Evolutionary conservation across 2,113 vertebrate genomes (phyloP), one percentile per base, ranked within the genome.

Genomic region (Gorsachius goisagi): DNA sequence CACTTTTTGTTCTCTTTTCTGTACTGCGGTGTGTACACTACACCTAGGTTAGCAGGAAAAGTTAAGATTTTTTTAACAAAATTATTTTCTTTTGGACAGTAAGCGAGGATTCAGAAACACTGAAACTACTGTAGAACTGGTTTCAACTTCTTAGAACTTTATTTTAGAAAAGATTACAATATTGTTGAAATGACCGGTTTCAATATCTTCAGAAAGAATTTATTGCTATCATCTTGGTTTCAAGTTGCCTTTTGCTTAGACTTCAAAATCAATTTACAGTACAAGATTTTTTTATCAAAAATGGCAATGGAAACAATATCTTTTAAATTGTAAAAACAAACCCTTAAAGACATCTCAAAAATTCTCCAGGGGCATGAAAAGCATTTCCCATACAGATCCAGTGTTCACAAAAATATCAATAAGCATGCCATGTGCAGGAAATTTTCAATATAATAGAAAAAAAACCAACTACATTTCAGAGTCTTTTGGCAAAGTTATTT

Each of bases 401-500:
- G 63, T 71, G 37, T 53, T 93, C 69, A 72, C 58, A 91, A 81
- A 83, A 95, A 60, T 82, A 95, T 85, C 49, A 78, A n/a, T 89
- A 87, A 85, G 22, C 20, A 49, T 76, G 49, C 8, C n/a, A 52
- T 37, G 35, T 50, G 37, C 62, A 95, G 83, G 77, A 95, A 95
- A 79, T 94, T 91, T 89, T 95, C 71, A 79, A 39, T 85, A 37
- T 76, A 88, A 85, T 44, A 85, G 47, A 72, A 64, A 45, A 41
- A 85, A 89, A 67, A 2, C 4, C 22, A 58, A 26, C n/a, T 87
- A 58, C 6, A 62, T 82, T 91, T 95, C 73, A 89, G 85, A 90
- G 62, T 18, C 69, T 89, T 95, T 85, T 94, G 69, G 91, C 69
- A 95, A 93, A 82, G 22, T 13, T 68, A 58, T 93, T 95, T 82